Conservation (phyloP, 2,113 vertebrate species). For the Centropus bengalensis region DNA sequence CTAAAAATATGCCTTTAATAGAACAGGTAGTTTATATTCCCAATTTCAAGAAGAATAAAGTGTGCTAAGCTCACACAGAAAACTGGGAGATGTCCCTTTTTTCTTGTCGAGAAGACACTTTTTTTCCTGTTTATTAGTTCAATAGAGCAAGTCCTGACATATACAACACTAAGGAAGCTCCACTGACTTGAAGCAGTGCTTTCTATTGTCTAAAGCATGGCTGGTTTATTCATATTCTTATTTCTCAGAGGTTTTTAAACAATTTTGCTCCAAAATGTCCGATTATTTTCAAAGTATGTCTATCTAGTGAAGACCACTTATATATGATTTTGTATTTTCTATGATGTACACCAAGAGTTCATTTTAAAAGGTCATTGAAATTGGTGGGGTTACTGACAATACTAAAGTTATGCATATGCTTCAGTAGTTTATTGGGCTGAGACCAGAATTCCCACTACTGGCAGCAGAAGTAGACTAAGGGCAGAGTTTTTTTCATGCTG, state of each 20-base stretch:
- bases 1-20: background rate
- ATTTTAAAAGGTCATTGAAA: background rate
- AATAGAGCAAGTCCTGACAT: background rate
- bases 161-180: background rate
- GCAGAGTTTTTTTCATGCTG: background rate
- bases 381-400: background rate
- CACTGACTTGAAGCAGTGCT: background rate
- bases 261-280: background rate
- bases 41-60: background rate
- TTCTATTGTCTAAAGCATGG: background rate
- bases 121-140: background rate
- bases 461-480: background rate
- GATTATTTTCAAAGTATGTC: background rate
- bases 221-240: background rate
- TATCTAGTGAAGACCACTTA: background rate
- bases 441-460: background rate
- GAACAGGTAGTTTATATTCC: background rate
- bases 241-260: fast-evolving
- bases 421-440: background rate
- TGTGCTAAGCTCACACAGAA: background rate
- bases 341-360: background rate
- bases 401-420: background rate
- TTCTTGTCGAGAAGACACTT: background rate
- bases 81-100: background rate
- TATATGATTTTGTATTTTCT: background rate